Evolutionary conservation across 2,113 vertebrate species (phyloP).

Genomic region (Paratilapia polleni): DNA sequence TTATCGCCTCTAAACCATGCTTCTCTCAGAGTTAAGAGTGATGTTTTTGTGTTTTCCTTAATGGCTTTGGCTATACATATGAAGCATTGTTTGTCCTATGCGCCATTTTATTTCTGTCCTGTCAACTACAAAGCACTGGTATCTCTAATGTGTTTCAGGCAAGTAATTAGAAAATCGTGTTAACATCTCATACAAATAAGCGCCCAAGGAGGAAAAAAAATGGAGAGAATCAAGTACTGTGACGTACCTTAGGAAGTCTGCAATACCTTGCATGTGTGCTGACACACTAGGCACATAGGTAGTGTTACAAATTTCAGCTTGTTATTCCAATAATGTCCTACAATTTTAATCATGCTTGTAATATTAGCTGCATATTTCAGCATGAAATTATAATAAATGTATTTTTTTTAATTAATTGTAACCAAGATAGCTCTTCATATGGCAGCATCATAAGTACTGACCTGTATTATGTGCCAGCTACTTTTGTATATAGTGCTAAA

Average conservation of each 20-base stretch:
- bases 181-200: constrained; percentile 58
- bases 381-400: not conserved
- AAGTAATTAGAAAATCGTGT: constrained; percentile 69
- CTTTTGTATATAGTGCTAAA: not conserved
- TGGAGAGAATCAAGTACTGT: constrained; percentile 38
- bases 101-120: constrained; percentile 55
- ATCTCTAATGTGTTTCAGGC: constrained; percentile 38
- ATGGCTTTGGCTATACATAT: constrained; percentile 64
- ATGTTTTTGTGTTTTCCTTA: constrained; percentile 59
- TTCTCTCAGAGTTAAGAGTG: constrained; percentile 44
- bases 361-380: not conserved
- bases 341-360: not conserved
- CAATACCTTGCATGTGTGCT: not conserved
- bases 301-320: not conserved
- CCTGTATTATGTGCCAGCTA: not conserved
- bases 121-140: constrained; percentile 58
- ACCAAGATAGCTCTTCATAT: not conserved
- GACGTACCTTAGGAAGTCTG: constrained; percentile 11
- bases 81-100: constrained; percentile 55
- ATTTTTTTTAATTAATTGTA: not conserved
- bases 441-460: not conserved
- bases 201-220: constrained; percentile 12
- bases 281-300: not conserved
- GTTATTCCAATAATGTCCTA: not conserved
- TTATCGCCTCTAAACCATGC: constrained; percentile 62